Conservation (phyloP, 2,113 vertebrate genomes). For the Gobius niger region DNA sequence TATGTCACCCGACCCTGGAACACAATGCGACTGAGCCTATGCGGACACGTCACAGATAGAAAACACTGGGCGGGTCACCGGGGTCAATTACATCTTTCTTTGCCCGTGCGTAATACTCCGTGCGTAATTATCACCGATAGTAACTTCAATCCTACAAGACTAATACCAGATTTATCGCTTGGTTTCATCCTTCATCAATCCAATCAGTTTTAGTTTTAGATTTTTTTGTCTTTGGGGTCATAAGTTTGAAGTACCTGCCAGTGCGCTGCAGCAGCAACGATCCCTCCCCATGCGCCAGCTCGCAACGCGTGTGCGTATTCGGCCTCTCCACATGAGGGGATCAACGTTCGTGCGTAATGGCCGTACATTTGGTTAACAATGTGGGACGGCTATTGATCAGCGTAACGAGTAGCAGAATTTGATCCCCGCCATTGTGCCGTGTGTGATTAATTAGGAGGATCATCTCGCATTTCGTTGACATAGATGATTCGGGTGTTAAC, state of each 20-base stretch:
- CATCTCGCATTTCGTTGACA: slow-evolving; percentile 34
- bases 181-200: slow-evolving; percentile 15
- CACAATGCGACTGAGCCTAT: neutral
- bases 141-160: neutral
- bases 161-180: neutral
- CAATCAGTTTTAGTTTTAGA: slow-evolving; percentile 35
- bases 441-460: slow-evolving; percentile 57
- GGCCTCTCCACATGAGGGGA: slow-evolving; percentile 51
- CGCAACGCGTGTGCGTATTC: slow-evolving; percentile 51
- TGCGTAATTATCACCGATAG: neutral
- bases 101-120: no score
- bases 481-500: slow-evolving; percentile 30
- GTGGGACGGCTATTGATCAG: slow-evolving; percentile 45
- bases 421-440: slow-evolving; percentile 29
- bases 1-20: slow-evolving; percentile 8
- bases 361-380: slow-evolving; percentile 36
- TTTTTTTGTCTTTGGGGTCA: slow-evolving; percentile 34
- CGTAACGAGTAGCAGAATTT: slow-evolving; percentile 45
- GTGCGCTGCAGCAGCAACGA: neutral
- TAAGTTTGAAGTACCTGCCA: slow-evolving; percentile 10
- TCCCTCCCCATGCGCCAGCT: neutral
- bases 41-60: neutral
- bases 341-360: slow-evolving; percentile 47
- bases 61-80: neutral
- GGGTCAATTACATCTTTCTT: neutral